Conservation (phyloP, 2,797 vertebrate genomes). For the Takifugu rubripes region DNA sequence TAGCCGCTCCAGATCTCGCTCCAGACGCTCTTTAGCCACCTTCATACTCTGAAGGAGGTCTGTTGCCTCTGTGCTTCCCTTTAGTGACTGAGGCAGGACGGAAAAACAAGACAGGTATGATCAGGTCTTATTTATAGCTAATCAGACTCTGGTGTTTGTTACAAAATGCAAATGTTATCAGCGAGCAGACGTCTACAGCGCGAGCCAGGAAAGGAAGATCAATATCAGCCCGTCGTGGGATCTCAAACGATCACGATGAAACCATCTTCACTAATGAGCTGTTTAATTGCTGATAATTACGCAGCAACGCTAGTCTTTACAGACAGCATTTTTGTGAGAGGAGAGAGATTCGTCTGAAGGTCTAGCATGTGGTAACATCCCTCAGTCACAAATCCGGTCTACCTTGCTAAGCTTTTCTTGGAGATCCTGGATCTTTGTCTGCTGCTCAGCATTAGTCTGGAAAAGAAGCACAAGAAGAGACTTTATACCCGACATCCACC, state of each 20-base stretch:
- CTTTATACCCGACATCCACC: not conserved
- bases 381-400: conserved; percentile 37
- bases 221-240: conserved; percentile 1
- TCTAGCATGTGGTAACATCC: conserved; percentile 27
- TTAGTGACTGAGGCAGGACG: conserved; percentile 76
- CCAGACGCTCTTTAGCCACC: conserved; percentile 87
- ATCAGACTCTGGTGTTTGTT: not conserved
- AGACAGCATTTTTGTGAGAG: conserved; percentile 3
- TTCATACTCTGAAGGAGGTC: conserved; percentile 92
- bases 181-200: not conserved
- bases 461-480: conserved; percentile 19
- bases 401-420: conserved; percentile 96
- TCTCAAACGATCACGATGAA: conserved; percentile 12
- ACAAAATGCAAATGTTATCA: not conserved
- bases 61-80: conserved; percentile 88
- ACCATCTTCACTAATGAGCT: conserved; percentile 25
- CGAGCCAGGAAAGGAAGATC: conserved; percentile 2
- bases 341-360: conserved; percentile 7
- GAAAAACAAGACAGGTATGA: not conserved
- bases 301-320: conserved; percentile 17
- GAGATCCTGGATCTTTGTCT: conserved; percentile 91
- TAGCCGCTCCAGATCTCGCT: conserved; percentile 90
- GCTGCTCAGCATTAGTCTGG: conserved; percentile 91
- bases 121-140: not conserved
- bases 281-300: conserved; percentile 29